Base-by-base conservation (phyloP, 2,797 vertebrate species). In the Enteromius fasciolatus region DNA sequence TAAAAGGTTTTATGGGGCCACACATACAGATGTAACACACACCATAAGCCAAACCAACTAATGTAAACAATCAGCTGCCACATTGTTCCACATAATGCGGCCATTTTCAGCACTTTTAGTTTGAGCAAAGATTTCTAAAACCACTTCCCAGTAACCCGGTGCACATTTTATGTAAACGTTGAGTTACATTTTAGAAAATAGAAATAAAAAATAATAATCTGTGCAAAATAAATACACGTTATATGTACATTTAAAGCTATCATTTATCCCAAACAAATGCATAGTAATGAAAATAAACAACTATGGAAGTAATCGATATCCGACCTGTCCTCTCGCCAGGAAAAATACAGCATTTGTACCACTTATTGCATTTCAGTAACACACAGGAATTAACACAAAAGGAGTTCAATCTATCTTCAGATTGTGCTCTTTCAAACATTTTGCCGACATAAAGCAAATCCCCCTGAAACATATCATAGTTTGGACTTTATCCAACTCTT, bases 201-300 rank as follows among this genome's bases (percentile, higher is more conserved):
- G 44, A 78, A 66, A 33, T 8, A 7, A 25, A 86, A 86, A 82
- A 84, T 83, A 76, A 50, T 3, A 10, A 66, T 73, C 44, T 80
- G 72, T 68, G 61, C 84, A 86, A 89, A 87, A 88, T 85, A 87
- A 87, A 88, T 79, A 86, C 70, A 52, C 57, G 36, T 28, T 80
- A 73, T 86, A 89, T 89, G 81, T 89, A 89, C 88, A 89, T 68
- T 79, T 86, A 86, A 86, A 88, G 82, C 85, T 82, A 80, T 78
- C 39, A 31, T 74, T 70, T 75, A 70, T 77, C 76, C 72, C 72
- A 82, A 87, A 85, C 33, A 67, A 86, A 84, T 68, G 70, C 41
- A 78, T 75, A 78, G 81, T 80, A 68, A 66, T 48, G 72, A 46
- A 66, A 75, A 44, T 50, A 66, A 82, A 82, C 80, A 76, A 41